phyloP scores from a whole-genome alignment of 2,113 vertebrate species.

The Dipodomys spectabilis region DNA sequence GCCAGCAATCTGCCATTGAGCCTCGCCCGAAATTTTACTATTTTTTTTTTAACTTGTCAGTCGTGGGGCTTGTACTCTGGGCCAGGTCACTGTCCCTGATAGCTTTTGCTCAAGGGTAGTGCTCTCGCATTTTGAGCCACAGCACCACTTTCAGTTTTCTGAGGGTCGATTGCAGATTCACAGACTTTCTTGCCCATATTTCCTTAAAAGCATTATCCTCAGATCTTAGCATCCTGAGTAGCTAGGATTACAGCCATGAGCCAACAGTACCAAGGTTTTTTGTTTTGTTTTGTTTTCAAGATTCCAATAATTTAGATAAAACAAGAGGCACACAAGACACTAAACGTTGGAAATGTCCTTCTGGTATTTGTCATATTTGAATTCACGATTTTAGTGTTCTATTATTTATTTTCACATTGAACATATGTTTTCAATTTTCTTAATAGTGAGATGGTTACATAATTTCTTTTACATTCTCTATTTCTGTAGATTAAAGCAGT shows the following conservation, averaged over 20 bases:
- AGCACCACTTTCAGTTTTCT: too few species aligned
- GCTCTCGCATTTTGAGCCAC: too few species aligned
- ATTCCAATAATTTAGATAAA: conserved; percentile 3
- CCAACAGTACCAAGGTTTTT: too few species aligned
- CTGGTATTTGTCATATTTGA: conserved; percentile 9
- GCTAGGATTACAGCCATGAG: too few species aligned
- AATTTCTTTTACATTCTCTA: conserved; percentile 16
- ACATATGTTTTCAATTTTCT: conserved; percentile 2
- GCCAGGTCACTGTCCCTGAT: too few species aligned
- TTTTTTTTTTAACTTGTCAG: background rate
- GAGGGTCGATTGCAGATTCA: too few species aligned
- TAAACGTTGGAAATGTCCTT: background rate
- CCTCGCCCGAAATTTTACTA: background rate
- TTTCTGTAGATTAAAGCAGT: background rate
- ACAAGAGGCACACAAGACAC: background rate
- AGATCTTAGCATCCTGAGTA: too few species aligned
- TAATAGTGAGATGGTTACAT: background rate
- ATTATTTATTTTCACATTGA: conserved; percentile 43
- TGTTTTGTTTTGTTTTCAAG: background rate
- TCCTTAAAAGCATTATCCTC: too few species aligned
- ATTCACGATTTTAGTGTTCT: background rate
- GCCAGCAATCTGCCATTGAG: background rate
- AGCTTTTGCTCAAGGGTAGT: too few species aligned
- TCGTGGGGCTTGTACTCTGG: too few species aligned
- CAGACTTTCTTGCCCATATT: too few species aligned